These are phyloP conservation scores for Kryptolebias marmoratus DNA, from an alignment of 2,113 vertebrate genomes.

Conservation along the genomic window DNA sequence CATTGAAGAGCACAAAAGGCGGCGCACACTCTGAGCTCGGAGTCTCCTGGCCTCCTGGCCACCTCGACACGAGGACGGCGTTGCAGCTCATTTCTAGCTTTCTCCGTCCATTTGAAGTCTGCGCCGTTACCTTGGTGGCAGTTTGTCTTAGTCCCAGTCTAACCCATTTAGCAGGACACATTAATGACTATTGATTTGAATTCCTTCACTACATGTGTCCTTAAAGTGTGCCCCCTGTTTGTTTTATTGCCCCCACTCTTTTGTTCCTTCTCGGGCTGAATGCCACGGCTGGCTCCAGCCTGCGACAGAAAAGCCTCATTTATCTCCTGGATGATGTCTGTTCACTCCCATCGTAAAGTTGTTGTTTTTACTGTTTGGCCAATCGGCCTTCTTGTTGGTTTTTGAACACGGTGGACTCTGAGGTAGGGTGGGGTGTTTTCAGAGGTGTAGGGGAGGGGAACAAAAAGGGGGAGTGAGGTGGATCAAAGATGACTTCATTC, in stretches of 20 bases:
- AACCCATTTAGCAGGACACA: constrained; percentile 23
- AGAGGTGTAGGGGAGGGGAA: constrained; percentile 1
- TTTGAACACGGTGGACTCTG: constrained; percentile 26
- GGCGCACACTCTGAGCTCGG: constrained; percentile 6
- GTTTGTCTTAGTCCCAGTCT: constrained; percentile 34
- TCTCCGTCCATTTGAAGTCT: constrained; percentile 38
- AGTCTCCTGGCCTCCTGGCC: constrained; percentile 29
- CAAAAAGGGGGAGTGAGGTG: constrained; percentile 27
- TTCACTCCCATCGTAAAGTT: constrained; percentile 43
- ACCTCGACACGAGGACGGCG: constrained; percentile 27
- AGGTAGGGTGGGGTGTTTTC: constrained; percentile 9
- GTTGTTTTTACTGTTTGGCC: background rate
- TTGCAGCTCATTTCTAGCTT: constrained; percentile 38
- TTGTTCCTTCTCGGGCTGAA: constrained; percentile 47
- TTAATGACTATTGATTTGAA: constrained; percentile 37
- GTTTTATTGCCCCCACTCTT: constrained; percentile 39
- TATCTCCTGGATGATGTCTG: constrained; percentile 37
- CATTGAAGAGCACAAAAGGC: constrained; percentile 20
- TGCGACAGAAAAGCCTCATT: constrained; percentile 46
- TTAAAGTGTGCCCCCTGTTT: constrained; percentile 33
- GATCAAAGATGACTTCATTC: constrained; percentile 52
- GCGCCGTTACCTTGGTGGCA: constrained; percentile 67
- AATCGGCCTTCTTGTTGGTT: constrained; percentile 19
- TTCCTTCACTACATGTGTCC: constrained; percentile 58
- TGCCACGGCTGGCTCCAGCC: constrained; percentile 47